Conservation (phyloP, 2,113 vertebrate genomes). For the Psittacula cyanocephala region DNA sequence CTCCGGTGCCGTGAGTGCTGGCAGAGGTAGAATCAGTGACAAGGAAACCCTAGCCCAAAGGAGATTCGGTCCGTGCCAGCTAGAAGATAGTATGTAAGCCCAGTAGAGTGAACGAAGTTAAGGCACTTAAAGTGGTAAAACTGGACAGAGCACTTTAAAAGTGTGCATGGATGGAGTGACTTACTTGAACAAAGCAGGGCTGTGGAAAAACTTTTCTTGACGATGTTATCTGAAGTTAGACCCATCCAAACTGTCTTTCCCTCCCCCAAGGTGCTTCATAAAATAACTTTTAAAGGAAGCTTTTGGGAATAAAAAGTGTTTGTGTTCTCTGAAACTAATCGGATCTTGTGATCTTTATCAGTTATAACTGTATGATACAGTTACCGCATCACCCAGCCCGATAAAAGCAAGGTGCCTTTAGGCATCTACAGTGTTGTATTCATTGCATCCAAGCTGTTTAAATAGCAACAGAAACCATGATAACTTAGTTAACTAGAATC, state of each 20-base stretch:
- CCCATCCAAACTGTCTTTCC: background rate
- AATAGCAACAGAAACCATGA: background rate
- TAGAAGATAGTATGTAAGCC: background rate
- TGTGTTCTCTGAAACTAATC: background rate
- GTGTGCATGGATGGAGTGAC: background rate
- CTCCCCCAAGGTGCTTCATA: fast-evolving
- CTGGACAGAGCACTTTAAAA: background rate
- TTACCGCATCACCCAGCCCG: background rate
- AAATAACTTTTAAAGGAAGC: background rate
- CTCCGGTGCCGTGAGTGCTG: background rate
- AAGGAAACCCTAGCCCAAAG: background rate
- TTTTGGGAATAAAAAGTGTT: background rate
- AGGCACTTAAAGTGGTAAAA: background rate
- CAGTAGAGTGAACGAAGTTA: background rate
- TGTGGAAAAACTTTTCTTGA: background rate
- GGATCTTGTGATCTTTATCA: background rate
- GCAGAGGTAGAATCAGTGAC: background rate
- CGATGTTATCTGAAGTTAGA: background rate
- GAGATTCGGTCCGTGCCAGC: background rate
- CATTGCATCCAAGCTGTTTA: background rate
- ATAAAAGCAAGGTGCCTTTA: background rate
- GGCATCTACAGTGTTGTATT: background rate
- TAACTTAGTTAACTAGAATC: background rate
- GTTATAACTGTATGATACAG: background rate
- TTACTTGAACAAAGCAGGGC: background rate